Evolutionary conservation across 2,113 vertebrate species (phyloP), one percentile per base, ranked within the genome.

Genomic region (Tragelaphus buxtoni): DNA sequence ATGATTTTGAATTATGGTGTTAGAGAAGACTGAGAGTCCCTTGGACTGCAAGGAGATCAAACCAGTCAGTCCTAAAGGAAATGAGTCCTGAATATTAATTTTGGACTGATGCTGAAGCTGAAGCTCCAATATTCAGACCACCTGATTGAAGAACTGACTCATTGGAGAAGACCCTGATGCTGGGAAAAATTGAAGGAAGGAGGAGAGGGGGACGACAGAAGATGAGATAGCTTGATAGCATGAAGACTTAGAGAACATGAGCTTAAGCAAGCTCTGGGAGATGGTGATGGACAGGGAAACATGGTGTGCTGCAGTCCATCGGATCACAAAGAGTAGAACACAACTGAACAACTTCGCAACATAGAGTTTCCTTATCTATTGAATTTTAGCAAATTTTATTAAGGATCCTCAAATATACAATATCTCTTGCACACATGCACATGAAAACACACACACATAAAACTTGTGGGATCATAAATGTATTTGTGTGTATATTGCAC

Each of bases 271-370:
- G 9, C n/a, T 39, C 65, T 69, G 65, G 18, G n/a, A 69, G 65
- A 69, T 69, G 65, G 18, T 69, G 65, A 69, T 2, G 2, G n/a
- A 69, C 18, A 69, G n/a, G n/a, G n/a, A 39, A 39, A 18, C 18
- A n/a, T 69, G 65, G n/a, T 69, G 9, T 22, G n/a, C 18, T 39
- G 65, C n/a, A 39, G n/a, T 35, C 9, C n/a, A 22, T 39, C 0
- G 0, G 65, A 4, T 69, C 9, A 39, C 65, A 69, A 69, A 69
- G n/a, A 35, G n/a, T 39, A 22, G 65, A 69, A 39, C 0, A 2
- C 18, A 22, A 69, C 18, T 69, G 9, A 10, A 20, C 18, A 69
- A 69, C 18, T 69, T 69, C 0, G 0, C 9, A 3, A 4, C 18
- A 22, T 22, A 74, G 18, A 91, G 86, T 80, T 82, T 3, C 16